phyloP scores from a whole-genome alignment of 2,888 invertebrate species.

The Gasteruption jaculator region DNA sequence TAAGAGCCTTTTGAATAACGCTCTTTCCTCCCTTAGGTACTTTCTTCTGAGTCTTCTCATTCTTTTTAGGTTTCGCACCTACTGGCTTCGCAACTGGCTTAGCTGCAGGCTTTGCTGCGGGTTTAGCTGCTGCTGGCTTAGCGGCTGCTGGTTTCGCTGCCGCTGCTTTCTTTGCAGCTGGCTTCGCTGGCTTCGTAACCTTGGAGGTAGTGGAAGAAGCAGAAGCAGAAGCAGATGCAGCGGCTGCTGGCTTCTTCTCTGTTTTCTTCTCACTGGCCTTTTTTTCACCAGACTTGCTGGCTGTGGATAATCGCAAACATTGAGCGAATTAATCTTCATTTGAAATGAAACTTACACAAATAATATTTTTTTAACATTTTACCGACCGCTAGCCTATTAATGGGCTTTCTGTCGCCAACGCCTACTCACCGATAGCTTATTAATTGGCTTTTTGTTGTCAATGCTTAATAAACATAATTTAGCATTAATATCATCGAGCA shows the following conservation, averaged over 20 bases:
- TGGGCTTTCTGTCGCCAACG: too few relatives aligned
- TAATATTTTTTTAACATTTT: slow-evolving; percentile 13
- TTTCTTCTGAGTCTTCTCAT: slow-evolving; percentile 52
- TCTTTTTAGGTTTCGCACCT: slow-evolving; percentile 53
- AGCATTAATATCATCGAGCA: too few relatives aligned
- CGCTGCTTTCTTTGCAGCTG: slow-evolving; percentile 51
- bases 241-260: slow-evolving; percentile 57
- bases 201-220: slow-evolving; percentile 47
- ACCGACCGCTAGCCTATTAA: too few relatives aligned
- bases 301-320: slow-evolving; percentile 42
- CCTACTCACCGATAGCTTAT: too few relatives aligned
- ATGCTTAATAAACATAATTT: too few relatives aligned
- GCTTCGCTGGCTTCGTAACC: slow-evolving; percentile 46
- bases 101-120: slow-evolving; percentile 32
- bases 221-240: slow-evolving; percentile 48
- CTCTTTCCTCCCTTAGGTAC: slow-evolving; percentile 51
- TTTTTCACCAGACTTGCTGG: slow-evolving; percentile 44
- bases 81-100: slow-evolving; percentile 43
- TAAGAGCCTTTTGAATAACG: slow-evolving; percentile 79
- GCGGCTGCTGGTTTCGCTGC: slow-evolving; percentile 33
- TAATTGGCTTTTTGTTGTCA: too few relatives aligned
- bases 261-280: slow-evolving; percentile 54
- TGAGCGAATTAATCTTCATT: background rate
- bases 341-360: background rate
- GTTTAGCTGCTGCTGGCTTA: slow-evolving; percentile 40